Conservation (phyloP, 2,797 vertebrate genomes). For the Onychomys leucogaster region DNA sequence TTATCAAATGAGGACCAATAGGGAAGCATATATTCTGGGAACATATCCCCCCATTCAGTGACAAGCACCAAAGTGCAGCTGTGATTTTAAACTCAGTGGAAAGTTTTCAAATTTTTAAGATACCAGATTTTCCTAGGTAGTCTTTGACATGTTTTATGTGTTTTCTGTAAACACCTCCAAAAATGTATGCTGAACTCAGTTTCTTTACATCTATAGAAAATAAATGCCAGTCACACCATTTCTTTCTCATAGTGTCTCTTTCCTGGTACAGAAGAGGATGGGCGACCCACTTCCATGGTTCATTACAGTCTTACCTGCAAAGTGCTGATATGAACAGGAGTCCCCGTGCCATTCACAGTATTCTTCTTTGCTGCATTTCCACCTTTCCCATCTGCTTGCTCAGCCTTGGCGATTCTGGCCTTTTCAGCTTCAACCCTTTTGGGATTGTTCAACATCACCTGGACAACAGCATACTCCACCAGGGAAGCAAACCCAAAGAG, state of each 20-base stretch:
- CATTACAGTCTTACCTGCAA: constrained; percentile 91
- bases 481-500: constrained; percentile 98
- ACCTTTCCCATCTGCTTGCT: constrained; percentile 93
- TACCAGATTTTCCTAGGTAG: not conserved
- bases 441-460: constrained; percentile 98
- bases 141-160: not conserved
- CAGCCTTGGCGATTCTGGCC: constrained; percentile 94
- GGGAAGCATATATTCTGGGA: not conserved
- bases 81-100: not conserved
- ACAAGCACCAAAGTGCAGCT: not conserved
- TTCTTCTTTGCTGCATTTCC: constrained; percentile 91
- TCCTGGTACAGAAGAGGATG: not conserved
- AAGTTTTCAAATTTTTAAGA: not conserved
- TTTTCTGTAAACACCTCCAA: not conserved
- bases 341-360: constrained; percentile 95
- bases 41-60: not conserved
- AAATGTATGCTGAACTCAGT: not conserved
- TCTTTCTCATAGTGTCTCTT: not conserved
- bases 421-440: constrained; percentile 97
- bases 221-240: not conserved
- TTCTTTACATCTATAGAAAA: not conserved
- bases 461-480: constrained; percentile 98
- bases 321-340: constrained; percentile 97
- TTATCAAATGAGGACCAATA: not conserved
- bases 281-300: not conserved